Conservation (phyloP, 2,888 invertebrate species). For the Syrphus vitripennis region DNA sequence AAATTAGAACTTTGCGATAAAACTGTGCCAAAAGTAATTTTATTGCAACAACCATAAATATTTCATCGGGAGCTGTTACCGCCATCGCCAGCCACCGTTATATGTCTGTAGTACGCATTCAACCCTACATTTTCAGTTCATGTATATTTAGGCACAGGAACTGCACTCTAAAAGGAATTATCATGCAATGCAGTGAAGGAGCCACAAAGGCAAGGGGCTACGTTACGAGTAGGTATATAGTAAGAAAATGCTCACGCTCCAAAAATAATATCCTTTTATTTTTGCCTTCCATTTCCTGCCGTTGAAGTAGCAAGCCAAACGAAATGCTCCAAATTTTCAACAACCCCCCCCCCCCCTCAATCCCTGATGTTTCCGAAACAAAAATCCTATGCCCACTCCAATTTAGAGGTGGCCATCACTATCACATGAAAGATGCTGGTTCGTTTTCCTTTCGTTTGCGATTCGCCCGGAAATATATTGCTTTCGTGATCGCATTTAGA, state of each 20-base stretch:
- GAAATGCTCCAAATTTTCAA: slow-evolving; percentile 61
- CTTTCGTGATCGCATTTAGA: slow-evolving; percentile 76
- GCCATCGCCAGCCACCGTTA: background rate
- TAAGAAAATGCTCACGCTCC: slow-evolving; percentile 51
- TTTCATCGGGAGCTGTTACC: slow-evolving; percentile 65
- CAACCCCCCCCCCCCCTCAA: background rate
- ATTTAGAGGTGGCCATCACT: slow-evolving; percentile 50
- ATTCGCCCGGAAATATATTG: slow-evolving; percentile 75
- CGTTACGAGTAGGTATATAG: background rate
- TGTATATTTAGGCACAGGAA: slow-evolving; percentile 65
- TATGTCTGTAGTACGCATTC: slow-evolving; percentile 65
- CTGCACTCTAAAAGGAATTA: slow-evolving; percentile 70
- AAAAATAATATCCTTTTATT: slow-evolving; percentile 50
- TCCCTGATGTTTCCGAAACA: slow-evolving; percentile 13
- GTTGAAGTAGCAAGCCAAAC: slow-evolving; percentile 67
- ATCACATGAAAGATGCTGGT: slow-evolving; percentile 58
- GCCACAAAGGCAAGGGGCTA: slow-evolving; percentile 1
- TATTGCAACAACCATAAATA: slow-evolving; percentile 60
- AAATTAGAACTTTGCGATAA: slow-evolving; percentile 46
- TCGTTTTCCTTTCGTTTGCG: slow-evolving; percentile 60
- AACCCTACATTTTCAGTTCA: slow-evolving; percentile 30
- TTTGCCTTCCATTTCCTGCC: slow-evolving; percentile 63
- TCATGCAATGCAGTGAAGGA: slow-evolving; percentile 65
- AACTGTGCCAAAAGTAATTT: slow-evolving; percentile 71
- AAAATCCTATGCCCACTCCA: slow-evolving; percentile 19